Conservation (phyloP, 2,888 invertebrate genomes). For the Diaphora mendica region DNA sequence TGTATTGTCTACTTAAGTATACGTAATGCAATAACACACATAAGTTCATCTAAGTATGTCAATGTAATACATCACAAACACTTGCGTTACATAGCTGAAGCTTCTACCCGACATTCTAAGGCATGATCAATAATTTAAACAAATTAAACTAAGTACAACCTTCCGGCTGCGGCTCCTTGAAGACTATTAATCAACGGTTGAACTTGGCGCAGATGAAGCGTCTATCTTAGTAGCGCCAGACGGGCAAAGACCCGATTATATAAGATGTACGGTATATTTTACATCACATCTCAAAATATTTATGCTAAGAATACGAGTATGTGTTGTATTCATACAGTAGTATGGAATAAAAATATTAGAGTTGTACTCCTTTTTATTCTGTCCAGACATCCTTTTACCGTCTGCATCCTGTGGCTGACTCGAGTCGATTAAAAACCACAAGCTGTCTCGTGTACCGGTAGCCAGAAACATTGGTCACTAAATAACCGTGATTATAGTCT, state of each 20-base stretch:
- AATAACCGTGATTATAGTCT: too few species aligned
- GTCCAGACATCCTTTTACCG: too few species aligned
- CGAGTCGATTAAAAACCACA: too few species aligned
- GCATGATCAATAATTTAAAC: constrained; percentile 44
- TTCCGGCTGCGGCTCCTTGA: constrained; percentile 28
- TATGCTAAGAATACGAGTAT: not conserved
- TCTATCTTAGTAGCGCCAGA: constrained; percentile 34
- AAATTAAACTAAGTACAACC: constrained; percentile 39
- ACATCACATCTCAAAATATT: not conserved
- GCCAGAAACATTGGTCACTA: too few species aligned
- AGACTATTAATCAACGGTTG: constrained; percentile 45
- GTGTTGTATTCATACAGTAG: not conserved
- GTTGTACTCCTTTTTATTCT: too few species aligned
- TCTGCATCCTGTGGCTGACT: too few species aligned
- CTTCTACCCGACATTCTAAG: constrained; percentile 1
- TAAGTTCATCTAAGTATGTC: not conserved
- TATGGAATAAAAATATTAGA: too few species aligned
- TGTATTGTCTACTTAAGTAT: too few species aligned
- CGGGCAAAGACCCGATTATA: constrained; percentile 30
- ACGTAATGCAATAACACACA: not conserved
- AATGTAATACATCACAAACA: not conserved
- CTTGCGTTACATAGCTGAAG: not conserved
- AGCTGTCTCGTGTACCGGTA: too few species aligned
- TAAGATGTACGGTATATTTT: not conserved
- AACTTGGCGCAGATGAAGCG: constrained; percentile 45